Base-by-base conservation (phyloP, 2,888 invertebrate species). In the Zootermopsis nevadensis region DNA sequence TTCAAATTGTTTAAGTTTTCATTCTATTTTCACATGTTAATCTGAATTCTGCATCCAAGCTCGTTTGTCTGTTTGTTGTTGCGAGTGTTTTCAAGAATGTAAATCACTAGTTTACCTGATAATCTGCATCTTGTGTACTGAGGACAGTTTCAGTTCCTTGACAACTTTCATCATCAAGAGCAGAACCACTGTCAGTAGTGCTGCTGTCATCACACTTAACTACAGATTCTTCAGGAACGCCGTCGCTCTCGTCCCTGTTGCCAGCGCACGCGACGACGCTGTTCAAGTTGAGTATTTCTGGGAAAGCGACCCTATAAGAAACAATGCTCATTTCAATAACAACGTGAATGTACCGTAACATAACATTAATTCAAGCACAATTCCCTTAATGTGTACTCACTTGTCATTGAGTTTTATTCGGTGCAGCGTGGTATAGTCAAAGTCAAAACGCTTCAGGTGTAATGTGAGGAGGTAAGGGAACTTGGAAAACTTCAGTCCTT, bases 371-470 rank as follows among this genome's bases (percentile, higher is more conserved):
- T 38, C 15, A 48, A 48, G 15, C 12, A 15, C 19, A 15, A 48
- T 48, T 48, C 48, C 48, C 19, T 48, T 19, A 19, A 3, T 48
- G n/a, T 27, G 27, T 82, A 89, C 92, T 90, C 88, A 95, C 95
- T 93, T 95, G 90, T 97, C 96, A 88, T 97, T 97, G 72, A 97
- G 90, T 89, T 97, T 97, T 86, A 97, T 95, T 86, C 97, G 91
- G 88, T 96, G 95, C 91, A 95, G 93, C 10, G 95, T 95, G 86
- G 91, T 93, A 88, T 96, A 96, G 89, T 97, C 97, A 88, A 97
- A 97, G 90, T 97, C 97, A 88, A 97, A 97, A 84, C 97, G 92
- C 88, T 97, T 97, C 87, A 98, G 90, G 88, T 97, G 97, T 86
- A 98, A 90, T 0, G 96, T 96, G 77, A 97, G 90, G 84, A 98